Conservation (phyloP, 1,140 invertebrate species). For the Heliothis virescens region DNA sequence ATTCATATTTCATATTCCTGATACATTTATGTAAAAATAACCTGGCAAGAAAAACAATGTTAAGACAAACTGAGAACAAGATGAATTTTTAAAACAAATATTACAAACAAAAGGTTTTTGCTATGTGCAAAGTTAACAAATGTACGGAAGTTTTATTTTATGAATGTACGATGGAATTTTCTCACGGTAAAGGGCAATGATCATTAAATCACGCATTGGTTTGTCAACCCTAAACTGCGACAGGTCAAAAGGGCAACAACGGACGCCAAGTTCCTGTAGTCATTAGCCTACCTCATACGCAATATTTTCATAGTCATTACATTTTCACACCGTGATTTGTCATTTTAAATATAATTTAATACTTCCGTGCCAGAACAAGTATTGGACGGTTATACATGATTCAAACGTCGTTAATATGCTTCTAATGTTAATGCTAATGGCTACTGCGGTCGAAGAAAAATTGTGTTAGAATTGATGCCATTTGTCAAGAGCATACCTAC, state of each 20-base stretch:
- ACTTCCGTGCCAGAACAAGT: conserved; percentile 1
- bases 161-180: conserved; percentile 40
- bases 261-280: conserved; percentile 68
- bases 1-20: conserved; percentile 45
- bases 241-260: conserved; percentile 66
- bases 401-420: neutral
- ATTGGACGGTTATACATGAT: neutral
- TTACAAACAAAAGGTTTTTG: neutral
- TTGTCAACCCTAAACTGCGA: conserved; percentile 62
- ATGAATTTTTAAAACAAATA: conserved; percentile 5
- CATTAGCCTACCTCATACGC: conserved; percentile 54
- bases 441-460: neutral
- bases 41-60: conserved; percentile 24
- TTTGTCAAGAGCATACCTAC: neutral
- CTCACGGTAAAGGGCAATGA: conserved; percentile 57
- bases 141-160: too few relatives aligned
- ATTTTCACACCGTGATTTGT: conserved; percentile 41
- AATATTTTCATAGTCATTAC: conserved; percentile 37
- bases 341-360: conserved; percentile 20
- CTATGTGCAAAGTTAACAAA: too few relatives aligned
- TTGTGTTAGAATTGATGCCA: neutral
- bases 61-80: conserved; percentile 13
- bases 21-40: conserved; percentile 39
- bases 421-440: neutral
- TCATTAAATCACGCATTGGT: conserved; percentile 68